Evolutionary conservation across 1,140 invertebrate species (phyloP), one percentile per base, ranked within the genome.

Genomic region (Maniola jurtina): DNA sequence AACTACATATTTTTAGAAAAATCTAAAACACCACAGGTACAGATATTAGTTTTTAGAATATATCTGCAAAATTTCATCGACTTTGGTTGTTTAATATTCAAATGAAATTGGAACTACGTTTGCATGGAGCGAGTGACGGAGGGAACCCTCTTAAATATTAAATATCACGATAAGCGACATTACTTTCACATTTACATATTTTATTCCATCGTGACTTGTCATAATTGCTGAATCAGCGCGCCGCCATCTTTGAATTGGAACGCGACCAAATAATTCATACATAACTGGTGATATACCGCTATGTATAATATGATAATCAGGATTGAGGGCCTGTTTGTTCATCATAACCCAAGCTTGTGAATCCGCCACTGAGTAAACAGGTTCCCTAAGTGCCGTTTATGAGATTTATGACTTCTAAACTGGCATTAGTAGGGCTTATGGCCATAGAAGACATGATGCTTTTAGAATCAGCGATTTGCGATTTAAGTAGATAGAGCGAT

Each of bases 191-290:
- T 52, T 52, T 16, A 16, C 48, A 52, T 25, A 25, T 25, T 25
- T 55, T 45, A 45, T 45, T 45, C 13, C 13, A 5, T 45, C 33
- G 52, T 55, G 52, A 34, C 33, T 34, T 34, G 15, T 55, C 52
- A 34, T 55, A 55, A 55, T 55, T 55, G 52, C 52, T 13, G 33
- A 33, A 55, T 55, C 52, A 55, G 52, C 52, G 16, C 9, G 52
- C 52, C 33, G 52, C 52, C 52, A 55, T 55, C 52, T 55, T 33
- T 55, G 52, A 55, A 55, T 55, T 55, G 52, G 52, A 55, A 55
- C 52, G 52, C 16, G 52, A 55, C 52, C 52, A 55, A 55, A 55
- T 55, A 55, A 55, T 34, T 55, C 34, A 55, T 55, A 55, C 52
- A 55, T 34, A 55, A 34, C 52, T 55, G 8, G 33, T 55, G 52